These are phyloP conservation scores for Margarornis squamiger DNA, from an alignment of 2,797 vertebrate species.

Conservation along the genomic window DNA sequence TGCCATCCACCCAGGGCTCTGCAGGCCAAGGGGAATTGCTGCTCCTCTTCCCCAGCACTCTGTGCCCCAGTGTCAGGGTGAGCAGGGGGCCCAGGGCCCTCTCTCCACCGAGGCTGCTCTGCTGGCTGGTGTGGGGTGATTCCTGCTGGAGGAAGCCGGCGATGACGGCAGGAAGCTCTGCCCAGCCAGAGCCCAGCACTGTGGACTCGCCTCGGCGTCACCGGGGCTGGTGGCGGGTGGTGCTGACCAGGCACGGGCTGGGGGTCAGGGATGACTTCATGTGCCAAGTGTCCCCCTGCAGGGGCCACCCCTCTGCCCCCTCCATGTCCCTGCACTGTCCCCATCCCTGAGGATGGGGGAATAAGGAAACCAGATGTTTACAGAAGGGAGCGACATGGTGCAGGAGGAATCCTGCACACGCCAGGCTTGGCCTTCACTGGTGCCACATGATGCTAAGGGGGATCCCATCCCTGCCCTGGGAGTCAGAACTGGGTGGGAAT, in stretches of 20 bases:
- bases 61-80: neutral
- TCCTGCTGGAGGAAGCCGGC: neutral
- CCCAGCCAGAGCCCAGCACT: neutral
- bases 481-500: neutral
- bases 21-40: neutral
- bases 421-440: neutral
- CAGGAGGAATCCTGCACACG: neutral
- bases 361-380: neutral
- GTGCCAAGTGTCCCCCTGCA: neutral
- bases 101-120: neutral
- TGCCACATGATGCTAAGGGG: fast-evolving
- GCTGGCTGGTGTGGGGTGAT: neutral
- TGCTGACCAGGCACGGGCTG: neutral
- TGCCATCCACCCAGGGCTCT: neutral
- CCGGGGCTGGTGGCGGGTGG: neutral
- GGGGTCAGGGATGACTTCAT: neutral
- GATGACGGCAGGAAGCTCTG: neutral
- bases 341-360: neutral
- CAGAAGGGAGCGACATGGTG: neutral
- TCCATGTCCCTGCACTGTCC: neutral
- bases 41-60: neutral
- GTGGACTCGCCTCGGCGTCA: neutral
- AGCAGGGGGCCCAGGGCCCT: neutral
- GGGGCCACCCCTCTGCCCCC: neutral
- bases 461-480: neutral